Evolutionary conservation across 92 coral and sea anemone genomes (phyloP).

Genomic region (Galaxea fascicularis): DNA sequence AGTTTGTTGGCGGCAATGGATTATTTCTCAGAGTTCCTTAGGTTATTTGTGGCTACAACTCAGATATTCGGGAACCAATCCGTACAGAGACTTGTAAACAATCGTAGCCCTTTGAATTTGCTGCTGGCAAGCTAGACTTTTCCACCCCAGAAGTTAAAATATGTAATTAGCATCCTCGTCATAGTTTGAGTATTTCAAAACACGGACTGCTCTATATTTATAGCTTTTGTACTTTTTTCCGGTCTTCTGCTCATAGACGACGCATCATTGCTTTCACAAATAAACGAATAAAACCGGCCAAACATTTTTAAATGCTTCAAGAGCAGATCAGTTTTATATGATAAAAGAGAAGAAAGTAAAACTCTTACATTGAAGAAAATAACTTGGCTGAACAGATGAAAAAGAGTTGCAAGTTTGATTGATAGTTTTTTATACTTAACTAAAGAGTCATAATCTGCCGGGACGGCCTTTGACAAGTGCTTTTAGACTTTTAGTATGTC

Average conservation of each 20-base stretch:
- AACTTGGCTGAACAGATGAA: not conserved
- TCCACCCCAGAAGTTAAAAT: slow-evolving; percentile 1
- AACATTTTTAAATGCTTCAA: not conserved
- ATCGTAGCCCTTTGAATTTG: too few species aligned
- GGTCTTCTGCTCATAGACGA: not conserved
- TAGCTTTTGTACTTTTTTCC: not conserved
- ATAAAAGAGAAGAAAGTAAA: too few species aligned
- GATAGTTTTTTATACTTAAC: not conserved
- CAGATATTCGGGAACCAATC: too few species aligned
- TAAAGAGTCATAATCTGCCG: not conserved
- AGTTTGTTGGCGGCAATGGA: too few species aligned
- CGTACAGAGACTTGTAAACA: too few species aligned
- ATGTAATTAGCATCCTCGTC: not conserved
- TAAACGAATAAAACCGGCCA: not conserved
- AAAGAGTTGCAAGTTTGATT: too few species aligned
- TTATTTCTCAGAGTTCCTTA: too few species aligned
- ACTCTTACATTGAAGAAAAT: not conserved
- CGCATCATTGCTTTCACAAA: not conserved
- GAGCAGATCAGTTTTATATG: too few species aligned
- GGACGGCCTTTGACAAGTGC: not conserved
- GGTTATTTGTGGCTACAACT: too few species aligned
- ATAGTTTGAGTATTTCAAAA: not conserved
- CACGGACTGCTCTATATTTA: not conserved
- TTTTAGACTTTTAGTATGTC: too few species aligned
- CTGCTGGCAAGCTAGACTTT: slow-evolving; percentile 4